These are phyloP conservation scores for Cerceris ruficornis DNA, from an alignment of 2,888 invertebrate genomes.

Conservation along the genomic window DNA sequence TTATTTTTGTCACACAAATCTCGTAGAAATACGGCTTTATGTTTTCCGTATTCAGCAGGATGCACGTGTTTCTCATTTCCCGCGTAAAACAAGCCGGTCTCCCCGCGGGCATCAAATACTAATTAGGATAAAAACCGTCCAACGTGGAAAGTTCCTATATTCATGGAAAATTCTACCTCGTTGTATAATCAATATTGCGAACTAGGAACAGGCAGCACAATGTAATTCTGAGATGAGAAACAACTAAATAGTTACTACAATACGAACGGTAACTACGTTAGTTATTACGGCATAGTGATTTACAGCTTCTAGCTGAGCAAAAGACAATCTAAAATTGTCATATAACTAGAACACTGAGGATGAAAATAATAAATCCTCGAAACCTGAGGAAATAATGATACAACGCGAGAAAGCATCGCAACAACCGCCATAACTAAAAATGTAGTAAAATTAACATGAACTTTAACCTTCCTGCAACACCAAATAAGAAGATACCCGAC, in stretches of 20 bases:
- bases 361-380: too few relatives aligned
- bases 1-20: background rate
- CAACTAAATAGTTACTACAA: constrained; percentile 3
- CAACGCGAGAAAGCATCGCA: too few relatives aligned
- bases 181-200: constrained; percentile 21
- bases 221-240: constrained; percentile 9
- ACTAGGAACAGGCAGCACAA: background rate
- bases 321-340: constrained; percentile 9
- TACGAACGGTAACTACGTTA: background rate
- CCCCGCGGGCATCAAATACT: constrained; percentile 19
- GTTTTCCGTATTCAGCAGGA: constrained; percentile 17
- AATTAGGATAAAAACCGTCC: constrained; percentile 52
- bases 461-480: background rate
- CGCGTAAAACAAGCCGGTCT: constrained; percentile 25
- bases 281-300: background rate
- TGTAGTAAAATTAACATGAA: background rate
- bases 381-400: too few relatives aligned
- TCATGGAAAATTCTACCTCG: constrained; percentile 16
- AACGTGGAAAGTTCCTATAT: constrained; percentile 35
- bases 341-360: background rate
- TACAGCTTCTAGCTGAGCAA: background rate
- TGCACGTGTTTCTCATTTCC: constrained; percentile 17
- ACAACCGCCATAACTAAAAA: background rate
- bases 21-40: constrained; percentile 4
- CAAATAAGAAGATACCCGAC: background rate